phyloP scores from a whole-genome alignment of 2,113 vertebrate species.

The Vulpes vulpes region DNA sequence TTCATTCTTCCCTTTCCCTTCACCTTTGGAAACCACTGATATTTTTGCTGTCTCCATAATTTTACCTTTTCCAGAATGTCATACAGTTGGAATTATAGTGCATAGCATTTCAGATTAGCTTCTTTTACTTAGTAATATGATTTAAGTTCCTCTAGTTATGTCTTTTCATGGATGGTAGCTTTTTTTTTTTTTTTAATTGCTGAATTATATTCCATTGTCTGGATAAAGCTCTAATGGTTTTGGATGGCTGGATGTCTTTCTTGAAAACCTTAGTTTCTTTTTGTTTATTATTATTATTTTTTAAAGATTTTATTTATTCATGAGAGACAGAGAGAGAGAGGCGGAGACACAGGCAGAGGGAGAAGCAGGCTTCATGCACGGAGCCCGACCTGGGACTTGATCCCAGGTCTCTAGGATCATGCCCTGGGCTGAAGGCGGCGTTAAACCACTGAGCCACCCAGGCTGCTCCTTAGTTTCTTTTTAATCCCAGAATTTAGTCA shows the following conservation, averaged over 20 bases:
- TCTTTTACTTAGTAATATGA: background rate
- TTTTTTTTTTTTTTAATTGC: background rate
- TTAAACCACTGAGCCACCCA: no score
- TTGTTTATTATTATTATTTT: no score
- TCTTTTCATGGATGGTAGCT: conserved; percentile 3
- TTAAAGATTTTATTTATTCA: no score
- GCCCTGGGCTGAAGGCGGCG: no score
- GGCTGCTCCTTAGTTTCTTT: background rate
- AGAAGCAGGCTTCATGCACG: no score
- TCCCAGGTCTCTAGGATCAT: no score
- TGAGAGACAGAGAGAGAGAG: no score
- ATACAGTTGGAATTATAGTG: background rate
- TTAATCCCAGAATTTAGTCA: background rate
- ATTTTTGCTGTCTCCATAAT: background rate
- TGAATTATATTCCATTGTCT: conserved; percentile 3
- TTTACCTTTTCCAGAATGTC: background rate
- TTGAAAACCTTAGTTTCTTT: background rate
- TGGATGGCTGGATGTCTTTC: conserved; percentile 51
- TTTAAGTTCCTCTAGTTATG: background rate
- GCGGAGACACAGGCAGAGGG: no score
- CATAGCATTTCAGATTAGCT: background rate
- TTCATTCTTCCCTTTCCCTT: background rate
- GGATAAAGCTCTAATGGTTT: background rate
- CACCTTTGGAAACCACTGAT: background rate
- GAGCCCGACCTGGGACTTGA: no score